phyloP scores from a whole-genome alignment of 2,113 vertebrate species.

The Rhabdomys dilectus region DNA sequence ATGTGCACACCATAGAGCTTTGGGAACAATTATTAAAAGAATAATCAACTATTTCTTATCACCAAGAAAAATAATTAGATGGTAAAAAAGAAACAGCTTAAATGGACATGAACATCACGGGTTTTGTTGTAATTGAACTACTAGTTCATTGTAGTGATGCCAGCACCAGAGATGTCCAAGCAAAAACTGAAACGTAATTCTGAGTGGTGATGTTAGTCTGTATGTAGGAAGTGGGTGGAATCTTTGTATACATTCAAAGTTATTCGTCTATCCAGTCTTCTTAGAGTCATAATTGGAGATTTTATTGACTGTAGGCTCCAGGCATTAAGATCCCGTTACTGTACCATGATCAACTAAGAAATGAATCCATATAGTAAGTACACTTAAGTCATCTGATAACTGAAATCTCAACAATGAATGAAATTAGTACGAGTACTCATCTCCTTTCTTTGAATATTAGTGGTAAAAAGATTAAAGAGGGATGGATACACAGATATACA shows the following conservation, averaged over 20 bases:
- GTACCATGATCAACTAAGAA: slow-evolving; percentile 1
- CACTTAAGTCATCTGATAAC: neutral
- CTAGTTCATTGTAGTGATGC: neutral
- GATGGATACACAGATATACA: rapidly evolving
- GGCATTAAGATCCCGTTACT: slow-evolving; percentile 12
- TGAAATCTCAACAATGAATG: slow-evolving; percentile 48
- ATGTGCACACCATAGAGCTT: neutral
- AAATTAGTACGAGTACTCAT: slow-evolving; percentile 17
- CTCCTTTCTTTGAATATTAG: neutral
- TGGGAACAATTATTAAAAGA: neutral
- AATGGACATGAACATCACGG: neutral
- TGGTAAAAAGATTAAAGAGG: neutral
- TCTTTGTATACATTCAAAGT: neutral
- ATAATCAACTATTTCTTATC: neutral
- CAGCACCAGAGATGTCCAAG: neutral
- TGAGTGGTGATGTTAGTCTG: neutral
- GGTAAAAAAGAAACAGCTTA: neutral
- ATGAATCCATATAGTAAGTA: neutral
- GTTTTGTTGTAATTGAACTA: neutral
- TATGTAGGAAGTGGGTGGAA: neutral
- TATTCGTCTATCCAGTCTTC: neutral
- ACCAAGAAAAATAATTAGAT: neutral
- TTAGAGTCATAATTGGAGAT: neutral
- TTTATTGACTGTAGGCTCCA: neutral
- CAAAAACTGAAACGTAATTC: slow-evolving; percentile 1